Evolutionary conservation across 1,140 invertebrate genomes (phyloP).

Genomic region (Elymnias hypermnestra): DNA sequence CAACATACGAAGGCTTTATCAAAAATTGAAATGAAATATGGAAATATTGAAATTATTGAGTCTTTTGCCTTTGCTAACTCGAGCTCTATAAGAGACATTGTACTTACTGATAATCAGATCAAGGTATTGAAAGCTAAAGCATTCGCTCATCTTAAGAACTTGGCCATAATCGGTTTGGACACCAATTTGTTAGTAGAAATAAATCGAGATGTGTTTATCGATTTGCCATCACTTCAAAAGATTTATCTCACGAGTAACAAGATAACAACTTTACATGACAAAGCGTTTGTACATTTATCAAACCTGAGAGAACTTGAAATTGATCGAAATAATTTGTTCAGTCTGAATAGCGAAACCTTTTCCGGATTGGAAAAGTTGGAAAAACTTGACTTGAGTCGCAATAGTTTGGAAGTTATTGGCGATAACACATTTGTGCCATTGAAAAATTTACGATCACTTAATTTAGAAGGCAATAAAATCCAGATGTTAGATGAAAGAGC

Average conservation of each 20-base stretch:
- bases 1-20: conserved; percentile 78
- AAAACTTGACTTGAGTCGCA: conserved; percentile 80
- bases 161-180: conserved; percentile 80
- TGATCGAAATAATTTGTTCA: conserved; percentile 81
- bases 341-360: conserved; percentile 83
- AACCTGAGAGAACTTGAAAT: conserved; percentile 82
- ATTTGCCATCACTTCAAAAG: conserved; percentile 80
- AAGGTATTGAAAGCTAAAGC: conserved; percentile 78
- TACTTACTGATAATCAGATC: conserved; percentile 82
- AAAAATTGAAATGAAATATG: conserved; percentile 82
- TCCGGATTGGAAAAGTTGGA: conserved; percentile 80
- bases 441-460: conserved; percentile 79
- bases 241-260: conserved; percentile 84
- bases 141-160: conserved; percentile 80
- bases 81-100: conserved; percentile 80
- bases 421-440: conserved; percentile 85
- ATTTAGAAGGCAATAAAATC: conserved; percentile 83
- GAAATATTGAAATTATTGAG: conserved; percentile 79
- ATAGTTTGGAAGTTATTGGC: conserved; percentile 83
- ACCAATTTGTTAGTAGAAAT: conserved; percentile 84
- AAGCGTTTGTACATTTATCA: conserved; percentile 81
- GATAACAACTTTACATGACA: conserved; percentile 83
- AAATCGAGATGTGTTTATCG: conserved; percentile 82
- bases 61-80: conserved; percentile 84
- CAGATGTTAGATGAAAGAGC: conserved; percentile 82